Percentiles rank a stretch among this genome's conserved stretches.
Evolutionary conservation across 2,888 invertebrate genomes (phyloP).

Genomic region (Lapara coniferarum): DNA sequence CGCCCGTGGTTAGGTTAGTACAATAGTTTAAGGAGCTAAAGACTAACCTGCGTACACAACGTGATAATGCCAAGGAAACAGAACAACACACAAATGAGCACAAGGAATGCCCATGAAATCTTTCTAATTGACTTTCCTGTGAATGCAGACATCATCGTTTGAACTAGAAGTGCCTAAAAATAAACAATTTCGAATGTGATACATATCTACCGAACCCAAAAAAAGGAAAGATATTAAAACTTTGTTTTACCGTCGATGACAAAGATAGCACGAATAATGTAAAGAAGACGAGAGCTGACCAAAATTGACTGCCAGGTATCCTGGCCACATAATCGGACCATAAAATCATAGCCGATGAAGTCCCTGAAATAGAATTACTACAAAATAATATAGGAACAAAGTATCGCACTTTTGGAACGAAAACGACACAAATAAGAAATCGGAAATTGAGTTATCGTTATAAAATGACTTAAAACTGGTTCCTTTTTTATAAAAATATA

Average conservation of each 20-base stretch:
- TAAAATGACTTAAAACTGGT: no score
- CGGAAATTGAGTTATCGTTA: no score
- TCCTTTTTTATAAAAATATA: no score
- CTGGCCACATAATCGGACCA: slow-evolving; percentile 73
- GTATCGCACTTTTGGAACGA: no score
- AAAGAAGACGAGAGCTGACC: slow-evolving; percentile 73
- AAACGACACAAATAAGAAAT: no score
- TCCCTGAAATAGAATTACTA: slow-evolving; percentile 46
- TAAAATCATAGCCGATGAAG: slow-evolving; percentile 65
- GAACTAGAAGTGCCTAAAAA: slow-evolving; percentile 65
- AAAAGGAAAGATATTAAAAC: not conserved
- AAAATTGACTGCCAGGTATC: slow-evolving; percentile 75
- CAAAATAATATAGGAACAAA: no score
- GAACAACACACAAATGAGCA: slow-evolving; percentile 62
- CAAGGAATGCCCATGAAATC: slow-evolving; percentile 69
- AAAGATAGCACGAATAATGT: slow-evolving; percentile 65
- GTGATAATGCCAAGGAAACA: slow-evolving; percentile 69
- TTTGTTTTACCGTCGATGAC: slow-evolving; percentile 62
- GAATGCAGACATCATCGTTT: slow-evolving; percentile 73
- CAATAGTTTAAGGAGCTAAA: no score
- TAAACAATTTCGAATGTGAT: not conserved
- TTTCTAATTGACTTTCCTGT: slow-evolving; percentile 66
- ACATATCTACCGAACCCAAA: not conserved
- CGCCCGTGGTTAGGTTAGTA: no score
- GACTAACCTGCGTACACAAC: slow-evolving; percentile 68